Percentiles rank a stretch among this genome's conserved stretches.
Conservation (phyloP, 2,113 vertebrate species). For the Callopanchax toddi region DNA sequence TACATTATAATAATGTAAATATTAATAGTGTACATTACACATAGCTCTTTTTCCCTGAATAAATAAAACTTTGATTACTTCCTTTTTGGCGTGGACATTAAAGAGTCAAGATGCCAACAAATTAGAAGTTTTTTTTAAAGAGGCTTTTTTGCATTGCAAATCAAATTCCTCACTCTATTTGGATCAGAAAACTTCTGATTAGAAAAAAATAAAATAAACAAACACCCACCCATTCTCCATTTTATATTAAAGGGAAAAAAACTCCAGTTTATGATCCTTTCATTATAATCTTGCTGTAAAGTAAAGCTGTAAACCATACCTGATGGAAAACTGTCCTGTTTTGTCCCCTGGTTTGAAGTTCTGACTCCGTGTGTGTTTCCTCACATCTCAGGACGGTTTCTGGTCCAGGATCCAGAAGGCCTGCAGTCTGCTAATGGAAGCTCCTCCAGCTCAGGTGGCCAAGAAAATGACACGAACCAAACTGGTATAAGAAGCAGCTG, state of each 20-base stretch:
- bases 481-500: background rate
- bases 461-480: constrained; percentile 2
- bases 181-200: background rate
- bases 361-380: constrained; percentile 59
- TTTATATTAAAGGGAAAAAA: background rate
- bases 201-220: no score
- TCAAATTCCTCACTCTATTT: background rate
- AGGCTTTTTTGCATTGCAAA: no score
- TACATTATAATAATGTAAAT: background rate
- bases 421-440: no score
- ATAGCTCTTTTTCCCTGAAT: no score
- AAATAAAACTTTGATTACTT: no score
- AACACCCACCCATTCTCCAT: no score
- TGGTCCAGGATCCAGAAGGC: constrained; percentile 83
- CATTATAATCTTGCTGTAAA: background rate
- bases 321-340: no score
- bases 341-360: background rate
- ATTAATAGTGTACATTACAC: no score
- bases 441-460: constrained; percentile 74
- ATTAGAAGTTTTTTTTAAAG: no score
- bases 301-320: background rate
- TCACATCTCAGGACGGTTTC: constrained; percentile 85
- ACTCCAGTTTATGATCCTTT: background rate
- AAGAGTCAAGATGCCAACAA: no score
- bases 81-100: background rate